phyloP scores from a whole-genome alignment of 2,888 invertebrate genomes.

The Eupithecia pulchellata region DNA sequence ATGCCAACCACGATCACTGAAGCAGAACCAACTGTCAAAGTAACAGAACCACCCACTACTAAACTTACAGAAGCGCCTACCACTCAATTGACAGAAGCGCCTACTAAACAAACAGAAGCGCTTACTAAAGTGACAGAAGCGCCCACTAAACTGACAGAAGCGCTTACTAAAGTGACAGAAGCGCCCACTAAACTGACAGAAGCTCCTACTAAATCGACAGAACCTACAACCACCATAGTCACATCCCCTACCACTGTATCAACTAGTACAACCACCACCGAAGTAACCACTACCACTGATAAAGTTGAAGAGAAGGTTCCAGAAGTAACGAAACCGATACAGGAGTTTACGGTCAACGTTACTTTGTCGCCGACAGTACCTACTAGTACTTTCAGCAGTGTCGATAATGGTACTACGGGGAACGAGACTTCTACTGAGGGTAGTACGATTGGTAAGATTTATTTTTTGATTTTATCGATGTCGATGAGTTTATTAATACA shows the following conservation, averaged over 20 bases:
- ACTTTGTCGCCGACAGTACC: slow-evolving; percentile 67
- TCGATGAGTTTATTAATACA: no score
- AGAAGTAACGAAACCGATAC: slow-evolving; percentile 48
- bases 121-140: neutral
- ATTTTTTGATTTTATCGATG: neutral
- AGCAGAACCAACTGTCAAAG: slow-evolving; percentile 1
- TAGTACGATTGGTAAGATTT: slow-evolving; percentile 27
- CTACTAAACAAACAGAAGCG: slow-evolving; percentile 15
- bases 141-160: neutral
- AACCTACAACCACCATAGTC: slow-evolving; percentile 46
- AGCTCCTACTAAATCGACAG: slow-evolving; percentile 43
- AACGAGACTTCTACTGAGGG: slow-evolving; percentile 52
- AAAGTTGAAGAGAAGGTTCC: slow-evolving; percentile 21
- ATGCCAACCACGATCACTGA: slow-evolving; percentile 44
- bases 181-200: slow-evolving; percentile 43
- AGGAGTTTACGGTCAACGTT: slow-evolving; percentile 73
- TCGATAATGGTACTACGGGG: slow-evolving; percentile 44
- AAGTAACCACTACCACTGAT: slow-evolving; percentile 42
- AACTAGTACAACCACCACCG: slow-evolving; percentile 34
- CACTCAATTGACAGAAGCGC: slow-evolving; percentile 40
- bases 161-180: slow-evolving; percentile 38
- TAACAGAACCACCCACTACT: neutral
- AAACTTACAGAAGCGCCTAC: slow-evolving; percentile 15
- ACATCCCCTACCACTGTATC: slow-evolving; percentile 4
- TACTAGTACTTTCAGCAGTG: slow-evolving; percentile 60